Conservation (phyloP, 2,888 invertebrate species). For the Heteromurus nitidus region DNA sequence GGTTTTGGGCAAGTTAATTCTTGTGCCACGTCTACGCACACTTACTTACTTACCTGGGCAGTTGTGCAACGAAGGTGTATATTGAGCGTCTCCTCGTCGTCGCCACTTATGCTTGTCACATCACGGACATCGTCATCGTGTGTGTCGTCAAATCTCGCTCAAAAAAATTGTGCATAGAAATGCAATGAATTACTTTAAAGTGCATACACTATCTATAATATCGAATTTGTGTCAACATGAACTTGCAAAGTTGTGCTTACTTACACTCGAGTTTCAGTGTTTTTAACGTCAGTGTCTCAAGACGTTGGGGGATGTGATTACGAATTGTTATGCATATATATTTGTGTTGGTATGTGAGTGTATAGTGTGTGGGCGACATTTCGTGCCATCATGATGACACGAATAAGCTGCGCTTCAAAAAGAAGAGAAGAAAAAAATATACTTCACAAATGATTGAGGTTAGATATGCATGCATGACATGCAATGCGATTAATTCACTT, state of each 20-base stretch:
- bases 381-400: conserved; percentile 45
- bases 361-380: conserved; percentile 43
- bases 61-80: too few relatives aligned
- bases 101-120: conserved; percentile 42
- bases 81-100: too few relatives aligned
- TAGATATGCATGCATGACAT: conserved; percentile 42
- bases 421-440: conserved; percentile 7
- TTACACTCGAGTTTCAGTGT: conserved; percentile 1
- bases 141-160: too few relatives aligned
- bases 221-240: conserved; percentile 50
- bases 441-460: conserved; percentile 28
- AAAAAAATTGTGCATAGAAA: neutral
- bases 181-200: neutral
- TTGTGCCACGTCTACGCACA: too few relatives aligned
- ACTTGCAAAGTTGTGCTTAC: conserved; percentile 42
- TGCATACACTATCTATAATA: neutral
- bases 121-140: conserved; percentile 29
- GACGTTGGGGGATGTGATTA: neutral
- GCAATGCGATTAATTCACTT: conserved; percentile 23
- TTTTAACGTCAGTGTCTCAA: neutral
- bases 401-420: conserved; percentile 16
- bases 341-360: conserved; percentile 3
- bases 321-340: neutral
- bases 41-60: conserved; percentile 15
- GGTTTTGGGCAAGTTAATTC: conserved; percentile 26